Base-by-base conservation (phyloP, 2,888 invertebrate genomes). In the Cheilosia vulpina region DNA sequence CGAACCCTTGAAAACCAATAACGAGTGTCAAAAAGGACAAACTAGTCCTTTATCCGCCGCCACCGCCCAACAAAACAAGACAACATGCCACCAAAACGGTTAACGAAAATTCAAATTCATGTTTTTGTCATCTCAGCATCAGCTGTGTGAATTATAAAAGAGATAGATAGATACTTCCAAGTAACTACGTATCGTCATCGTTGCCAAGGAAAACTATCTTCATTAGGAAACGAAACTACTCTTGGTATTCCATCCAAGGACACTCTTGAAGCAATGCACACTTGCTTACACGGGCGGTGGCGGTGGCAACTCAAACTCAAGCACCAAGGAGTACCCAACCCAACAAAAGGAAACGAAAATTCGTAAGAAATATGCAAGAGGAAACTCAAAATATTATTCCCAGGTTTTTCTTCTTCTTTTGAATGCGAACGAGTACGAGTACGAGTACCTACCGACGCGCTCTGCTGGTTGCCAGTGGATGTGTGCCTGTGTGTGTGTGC, bases 131-230 rank as follows among this genome's bases (percentile, higher is more conserved):
- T 34, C 24, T n/a, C 11, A 50, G n/a, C 21, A 19, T 43, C 24
- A 53, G 15, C 47, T 65, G 17, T 38, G 31, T 45, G 45, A 45
- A 17, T 65, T 2, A 9, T 31, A 31, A 15, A n/a, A 19, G 5
- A n/a, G 24, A 7, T 17, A 21, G 34, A 38, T 65, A 52, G 38
- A 38, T 17, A 38, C 57, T 15, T 19, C 11, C 11, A 21, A 21
- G 21, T 21, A 21, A 21, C 50, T 21, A 21, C 21, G 13, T 11
- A 21, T 4, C 27, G 45, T 19, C 34, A 58, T 60, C 38, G 57
- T 76, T 76, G 57, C 69, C 76, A 69, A 72, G 65, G 69, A 63
- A 68, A 81, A 81, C 81, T 81, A 76, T 81, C 76, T 76, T 81
- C 76, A 81, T 81, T 76, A 81, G 43, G 47, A 69, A 76, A 47